Base-by-base conservation (phyloP, 2,113 vertebrate genomes). In the Ahaetulla prasina region DNA sequence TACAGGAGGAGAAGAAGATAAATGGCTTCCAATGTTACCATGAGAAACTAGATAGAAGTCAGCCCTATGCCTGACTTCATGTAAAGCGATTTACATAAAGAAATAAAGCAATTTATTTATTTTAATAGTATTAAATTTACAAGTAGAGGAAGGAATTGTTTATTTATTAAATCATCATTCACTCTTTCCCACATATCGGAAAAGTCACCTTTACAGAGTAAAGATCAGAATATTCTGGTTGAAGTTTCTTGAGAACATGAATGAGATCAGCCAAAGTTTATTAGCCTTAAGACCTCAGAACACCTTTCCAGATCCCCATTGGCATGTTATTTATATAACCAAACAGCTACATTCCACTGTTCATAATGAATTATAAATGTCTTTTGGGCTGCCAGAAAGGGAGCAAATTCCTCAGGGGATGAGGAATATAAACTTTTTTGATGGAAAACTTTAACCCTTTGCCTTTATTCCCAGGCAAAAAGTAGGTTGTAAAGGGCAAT, bases 201-300 rank as follows among this genome's bases (percentile, higher is more conserved):
- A 80, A 91, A 93, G 52, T 63, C 30, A 95, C 80, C 80, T 91
- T 94, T 8, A 10, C 89, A 91, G 88, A 93, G 52, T 80, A 92
- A 0, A 5, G 85, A 94, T 85, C 92, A 25, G 95, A 94, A 96
- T 95, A 95, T 92, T 92, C 86, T 92, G 87, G 60, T 84, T 18
- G 10, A 47, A 68, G 43, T 91, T 49, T 91, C 47, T 54, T 92
- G 89, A 90, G 92, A 95, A 89, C 52, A 88, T 27, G 84, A 16
- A 0, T 68, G 84, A 93, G 91, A 91, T 68, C 96, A 97, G 95
- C 95, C 95, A 50, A 86, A 93, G 89, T 91, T 80, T 80, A 90
- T 63, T 93, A 25, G 87, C 14, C 1, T 0, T 14, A 88, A 88
- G 89, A 49, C 84, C 92, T 91, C 89, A 94, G 95, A 92, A 91